Evolutionary conservation across 2,888 invertebrate species (phyloP).

Genomic region (Lepetodrilus schrolli): DNA sequence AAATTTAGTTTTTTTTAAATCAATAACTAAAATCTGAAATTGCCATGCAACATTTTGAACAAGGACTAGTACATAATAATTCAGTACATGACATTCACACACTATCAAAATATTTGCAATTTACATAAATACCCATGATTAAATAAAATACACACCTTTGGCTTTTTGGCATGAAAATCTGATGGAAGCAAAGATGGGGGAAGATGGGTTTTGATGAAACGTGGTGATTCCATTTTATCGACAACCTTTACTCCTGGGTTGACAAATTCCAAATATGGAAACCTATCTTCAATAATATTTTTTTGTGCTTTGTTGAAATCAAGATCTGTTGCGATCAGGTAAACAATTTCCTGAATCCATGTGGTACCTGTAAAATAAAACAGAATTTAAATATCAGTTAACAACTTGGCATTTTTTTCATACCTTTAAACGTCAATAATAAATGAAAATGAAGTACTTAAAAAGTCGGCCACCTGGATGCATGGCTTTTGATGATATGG

Average conservation of each 20-base stretch:
- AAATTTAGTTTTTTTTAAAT: too few species aligned
- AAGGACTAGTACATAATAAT: too few species aligned
- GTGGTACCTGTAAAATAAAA: constrained; percentile 80
- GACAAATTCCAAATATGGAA: constrained; percentile 83
- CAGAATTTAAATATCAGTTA: neutral
- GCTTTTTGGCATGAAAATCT: constrained; percentile 68
- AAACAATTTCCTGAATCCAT: constrained; percentile 95
- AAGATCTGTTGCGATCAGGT: constrained; percentile 88
- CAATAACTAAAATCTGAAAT: too few species aligned
- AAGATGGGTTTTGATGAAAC: constrained; percentile 70
- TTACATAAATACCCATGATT: too few species aligned
- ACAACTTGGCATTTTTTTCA: neutral
- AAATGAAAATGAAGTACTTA: too few species aligned
- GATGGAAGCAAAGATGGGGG: constrained; percentile 67
- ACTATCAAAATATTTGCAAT: too few species aligned
- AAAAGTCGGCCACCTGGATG: too few species aligned
- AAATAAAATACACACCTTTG: too few species aligned
- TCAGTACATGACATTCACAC: too few species aligned
- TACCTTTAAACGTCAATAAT: too few species aligned
- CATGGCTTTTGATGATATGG: too few species aligned
- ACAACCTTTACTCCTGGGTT: constrained; percentile 57
- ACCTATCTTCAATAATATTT: constrained; percentile 80
- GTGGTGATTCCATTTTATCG: constrained; percentile 65
- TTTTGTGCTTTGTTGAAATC: constrained; percentile 83
- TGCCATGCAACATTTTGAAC: too few species aligned